These are phyloP conservation scores for Hirtodrosophila duncani DNA, from an alignment of 2,888 invertebrate species.

Conservation along the genomic window DNA sequence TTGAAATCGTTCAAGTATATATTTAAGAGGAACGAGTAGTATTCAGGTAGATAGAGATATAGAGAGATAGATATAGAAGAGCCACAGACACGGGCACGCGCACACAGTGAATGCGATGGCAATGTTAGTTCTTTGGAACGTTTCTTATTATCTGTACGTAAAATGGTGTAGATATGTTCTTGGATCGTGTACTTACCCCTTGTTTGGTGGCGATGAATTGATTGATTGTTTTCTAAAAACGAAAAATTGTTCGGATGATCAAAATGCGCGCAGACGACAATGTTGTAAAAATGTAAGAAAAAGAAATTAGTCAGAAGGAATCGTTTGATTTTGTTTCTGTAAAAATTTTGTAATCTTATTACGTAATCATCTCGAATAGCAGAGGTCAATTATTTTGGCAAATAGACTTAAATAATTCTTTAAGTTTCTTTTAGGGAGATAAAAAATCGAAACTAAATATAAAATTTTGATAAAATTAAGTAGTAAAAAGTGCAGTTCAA, in stretches of 20 bases:
- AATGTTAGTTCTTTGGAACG: no score
- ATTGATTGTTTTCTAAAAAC: slow-evolving; percentile 70
- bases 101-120: no score
- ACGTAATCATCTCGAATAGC: slow-evolving; percentile 1
- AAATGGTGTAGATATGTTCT: slow-evolving; percentile 19
- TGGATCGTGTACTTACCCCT: slow-evolving; percentile 60
- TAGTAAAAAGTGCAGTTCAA: slow-evolving; percentile 8
- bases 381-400: slow-evolving; percentile 2
- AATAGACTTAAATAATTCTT: no score
- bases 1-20: no score
- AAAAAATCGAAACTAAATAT: slow-evolving; percentile 8
- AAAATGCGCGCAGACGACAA: slow-evolving; percentile 57
- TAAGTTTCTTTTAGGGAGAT: no score
- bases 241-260: slow-evolving; percentile 61
- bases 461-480: slow-evolving; percentile 14
- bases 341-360: not conserved
- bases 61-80: no score
- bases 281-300: slow-evolving; percentile 71
- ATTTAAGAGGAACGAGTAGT: no score
- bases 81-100: no score
- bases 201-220: slow-evolving; percentile 67
- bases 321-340: slow-evolving; percentile 15
- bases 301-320: slow-evolving; percentile 67
- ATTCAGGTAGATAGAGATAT: no score
- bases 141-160: no score